These are phyloP conservation scores for Macrosiphum euphorbiae DNA, from an alignment of 2,888 invertebrate genomes.

Conservation along the genomic window DNA sequence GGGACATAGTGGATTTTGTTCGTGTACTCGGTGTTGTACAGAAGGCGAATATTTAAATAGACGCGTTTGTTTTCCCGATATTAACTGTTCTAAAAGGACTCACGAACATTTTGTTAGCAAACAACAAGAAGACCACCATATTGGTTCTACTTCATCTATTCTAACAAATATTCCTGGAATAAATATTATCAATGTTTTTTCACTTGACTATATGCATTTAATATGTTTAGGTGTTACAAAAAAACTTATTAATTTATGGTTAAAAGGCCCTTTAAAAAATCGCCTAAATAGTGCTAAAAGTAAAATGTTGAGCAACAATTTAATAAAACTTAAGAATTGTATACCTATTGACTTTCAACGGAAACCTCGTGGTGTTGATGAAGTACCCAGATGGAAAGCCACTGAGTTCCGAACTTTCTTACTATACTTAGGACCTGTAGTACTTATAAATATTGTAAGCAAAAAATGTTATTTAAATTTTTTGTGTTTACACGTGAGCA, in stretches of 20 bases:
- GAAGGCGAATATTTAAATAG: conserved; percentile 30
- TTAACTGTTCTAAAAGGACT: background rate
- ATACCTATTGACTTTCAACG: conserved; percentile 13
- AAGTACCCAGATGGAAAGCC: conserved; percentile 1
- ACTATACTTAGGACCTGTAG: conserved; percentile 16
- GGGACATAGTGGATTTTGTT: background rate
- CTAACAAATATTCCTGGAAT: background rate
- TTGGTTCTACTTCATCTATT: background rate
- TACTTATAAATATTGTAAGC: background rate
- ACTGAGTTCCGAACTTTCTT: conserved; percentile 8
- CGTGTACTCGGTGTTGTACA: background rate
- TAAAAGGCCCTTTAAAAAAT: background rate
- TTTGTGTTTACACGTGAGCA: background rate
- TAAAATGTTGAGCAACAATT: background rate
- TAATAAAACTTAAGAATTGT: background rate
- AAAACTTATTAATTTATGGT: background rate
- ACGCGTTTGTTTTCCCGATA: conserved; percentile 12
- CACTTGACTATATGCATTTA: background rate
- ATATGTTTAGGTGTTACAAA: background rate
- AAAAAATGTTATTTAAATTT: conserved; percentile 11
- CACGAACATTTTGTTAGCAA: background rate
- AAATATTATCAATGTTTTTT: background rate
- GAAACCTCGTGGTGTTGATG: conserved; percentile 19
- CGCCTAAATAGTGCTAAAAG: background rate
- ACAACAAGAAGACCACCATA: background rate